phyloP scores from a whole-genome alignment of 1,140 invertebrate genomes.

The Hylyphantes graminicola region DNA sequence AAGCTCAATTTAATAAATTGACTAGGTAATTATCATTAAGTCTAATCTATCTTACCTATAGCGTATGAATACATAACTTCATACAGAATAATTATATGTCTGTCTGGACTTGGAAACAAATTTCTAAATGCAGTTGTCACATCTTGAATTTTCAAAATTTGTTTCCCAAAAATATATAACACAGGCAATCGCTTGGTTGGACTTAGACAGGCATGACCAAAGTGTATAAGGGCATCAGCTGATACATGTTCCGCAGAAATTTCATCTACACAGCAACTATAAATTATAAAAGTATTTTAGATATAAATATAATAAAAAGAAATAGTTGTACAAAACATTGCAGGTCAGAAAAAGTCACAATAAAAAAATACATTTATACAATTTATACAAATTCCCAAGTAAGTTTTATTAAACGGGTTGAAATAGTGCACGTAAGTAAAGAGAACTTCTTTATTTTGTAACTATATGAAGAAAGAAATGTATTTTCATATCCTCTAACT shows the following conservation, averaged over 20 bases:
- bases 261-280: conserved; percentile 92
- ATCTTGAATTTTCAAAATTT: conserved; percentile 63
- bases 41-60: conserved; percentile 70
- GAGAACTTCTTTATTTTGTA: no score
- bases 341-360: no score
- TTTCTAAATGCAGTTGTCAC: conserved; percentile 46
- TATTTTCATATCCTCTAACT: no score
- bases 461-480: no score
- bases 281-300: conserved; percentile 43
- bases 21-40: not conserved
- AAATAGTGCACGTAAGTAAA: no score
- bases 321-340: no score
- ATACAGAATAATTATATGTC: conserved; percentile 77
- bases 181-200: conserved; percentile 77
- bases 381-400: no score
- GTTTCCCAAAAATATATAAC: conserved; percentile 73
- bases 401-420: no score
- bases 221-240: conserved; percentile 90
- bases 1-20: not conserved
- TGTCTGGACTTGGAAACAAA: conserved; percentile 66
- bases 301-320: no score
- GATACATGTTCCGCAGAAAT: conserved; percentile 85
- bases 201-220: conserved; percentile 88
- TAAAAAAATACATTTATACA: no score
- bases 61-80: conserved; percentile 78